These are phyloP conservation scores for Forbesichthys agassizii DNA, from an alignment of 2,113 vertebrate genomes.

Conservation along the genomic window DNA sequence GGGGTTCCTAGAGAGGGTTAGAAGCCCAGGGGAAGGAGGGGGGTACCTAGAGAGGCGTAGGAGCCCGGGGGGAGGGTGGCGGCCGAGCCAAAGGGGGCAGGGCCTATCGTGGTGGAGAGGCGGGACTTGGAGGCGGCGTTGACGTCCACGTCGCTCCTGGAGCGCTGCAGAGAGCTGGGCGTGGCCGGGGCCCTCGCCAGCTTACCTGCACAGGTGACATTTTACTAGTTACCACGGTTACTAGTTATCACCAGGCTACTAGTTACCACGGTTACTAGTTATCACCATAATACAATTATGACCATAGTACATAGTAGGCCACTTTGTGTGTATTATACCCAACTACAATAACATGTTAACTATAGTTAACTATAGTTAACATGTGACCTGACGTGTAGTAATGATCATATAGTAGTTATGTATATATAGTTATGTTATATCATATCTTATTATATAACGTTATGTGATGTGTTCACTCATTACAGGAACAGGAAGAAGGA, in stretches of 20 bases:
- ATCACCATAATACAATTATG: too few species aligned
- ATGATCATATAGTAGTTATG: too few species aligned
- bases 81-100: conserved; percentile 89
- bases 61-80: conserved; percentile 94
- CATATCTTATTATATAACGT: not conserved
- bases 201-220: conserved; percentile 75
- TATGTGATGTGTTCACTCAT: not conserved
- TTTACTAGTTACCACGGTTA: too few species aligned
- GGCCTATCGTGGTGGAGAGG: conserved; percentile 81
- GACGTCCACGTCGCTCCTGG: conserved; percentile 95
- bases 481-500: not conserved
- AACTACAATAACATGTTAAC: too few species aligned
- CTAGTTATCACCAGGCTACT: too few species aligned
- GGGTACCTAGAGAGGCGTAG: conserved; percentile 94
- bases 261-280: too few species aligned
- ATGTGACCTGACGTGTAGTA: too few species aligned
- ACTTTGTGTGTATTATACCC: too few species aligned
- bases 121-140: conserved; percentile 97
- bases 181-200: conserved; percentile 83
- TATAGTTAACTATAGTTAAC: too few species aligned
- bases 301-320: too few species aligned
- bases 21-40: not conserved
- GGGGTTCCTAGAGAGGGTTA: too few species aligned
- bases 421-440: too few species aligned
- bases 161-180: conserved; percentile 91